Base-by-base conservation (phyloP, 2,888 invertebrate species). In the Amphipyra tragopoginis region DNA sequence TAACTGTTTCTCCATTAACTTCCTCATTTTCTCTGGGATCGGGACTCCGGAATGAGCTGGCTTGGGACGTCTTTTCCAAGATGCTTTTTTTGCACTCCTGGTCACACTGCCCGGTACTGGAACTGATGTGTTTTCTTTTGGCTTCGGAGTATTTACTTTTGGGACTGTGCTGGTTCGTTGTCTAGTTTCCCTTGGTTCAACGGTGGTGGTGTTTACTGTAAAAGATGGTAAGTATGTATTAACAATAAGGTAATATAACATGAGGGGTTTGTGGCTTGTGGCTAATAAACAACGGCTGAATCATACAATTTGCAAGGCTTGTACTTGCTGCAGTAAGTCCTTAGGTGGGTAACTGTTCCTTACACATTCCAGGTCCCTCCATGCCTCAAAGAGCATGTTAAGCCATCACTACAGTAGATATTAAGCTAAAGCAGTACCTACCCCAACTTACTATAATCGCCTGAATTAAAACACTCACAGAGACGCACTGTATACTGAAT, bases 21-120 rank as follows among this genome's bases (percentile, higher is more conserved):
- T 87, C 56, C 83, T 90, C 91, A 94, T 92, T 69, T 93, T 93
- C 54, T 91, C 92, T 0, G 94, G 93, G 0, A 93, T 87, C 0
- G 93, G 94, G 0, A 94, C 93, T 1, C 94, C 94, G 0, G 93
- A 93, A 60, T 94, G 94, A 0, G 94, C 94, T 0, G 92, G 88
- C 64, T 89, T 90, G 0, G 91, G 93, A 0, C 90, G 85, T 4
- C 88, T 76, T 29, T 91, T 92, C 88, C 90, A 89, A 0, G 82
- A 62, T 0, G 86, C 62, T 60, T 91, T 92, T 70, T 89, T 91
- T 0, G 78, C 86, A 77, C 89, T 91, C 64, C 90, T 92, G 0
- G 86, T 84, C 0, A 85, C 89, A 69, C 86, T 91, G 11, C 76
- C 77, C 0, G 89, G 85, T 2, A 81, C 26, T 0, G 84, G 80